Evolutionary conservation across 2,888 invertebrate species (phyloP).

Genomic region (Pardosa pseudoannulata): DNA sequence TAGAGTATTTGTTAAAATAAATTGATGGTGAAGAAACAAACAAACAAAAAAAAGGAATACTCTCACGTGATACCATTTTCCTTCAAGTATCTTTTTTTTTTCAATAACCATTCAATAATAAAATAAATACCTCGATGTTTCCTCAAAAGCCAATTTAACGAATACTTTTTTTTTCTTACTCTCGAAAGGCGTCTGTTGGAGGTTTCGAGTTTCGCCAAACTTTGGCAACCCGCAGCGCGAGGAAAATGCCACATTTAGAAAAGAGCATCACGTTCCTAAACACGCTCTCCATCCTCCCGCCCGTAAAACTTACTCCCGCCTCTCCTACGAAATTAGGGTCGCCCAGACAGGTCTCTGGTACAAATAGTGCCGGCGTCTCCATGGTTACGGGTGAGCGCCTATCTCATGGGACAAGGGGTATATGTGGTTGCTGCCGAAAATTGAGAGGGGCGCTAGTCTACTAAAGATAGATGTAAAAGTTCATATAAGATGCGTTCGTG

Average conservation of each 20-base stretch:
- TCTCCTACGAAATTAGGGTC: neutral
- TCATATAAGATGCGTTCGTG: neutral
- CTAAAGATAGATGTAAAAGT: slow-evolving; percentile 28
- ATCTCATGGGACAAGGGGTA: slow-evolving; percentile 28
- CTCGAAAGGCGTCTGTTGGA: no score
- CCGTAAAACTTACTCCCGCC: slow-evolving; percentile 22
- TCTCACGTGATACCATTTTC: no score
- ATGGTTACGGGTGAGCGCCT: slow-evolving; percentile 22
- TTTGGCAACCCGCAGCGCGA: slow-evolving; percentile 20
- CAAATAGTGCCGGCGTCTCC: neutral
- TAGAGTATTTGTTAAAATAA: no score
- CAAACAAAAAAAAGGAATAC: no score
- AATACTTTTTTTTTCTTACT: no score
- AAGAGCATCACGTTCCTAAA: slow-evolving; percentile 37
- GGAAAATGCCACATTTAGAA: slow-evolving; percentile 32
- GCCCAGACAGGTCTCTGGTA: slow-evolving; percentile 54
- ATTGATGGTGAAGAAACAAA: no score
- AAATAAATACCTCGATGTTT: no score
- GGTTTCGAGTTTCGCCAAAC: slow-evolving; percentile 27
- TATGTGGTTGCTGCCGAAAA: slow-evolving; percentile 3
- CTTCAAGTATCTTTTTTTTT: no score
- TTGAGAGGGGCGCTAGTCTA: slow-evolving; percentile 11
- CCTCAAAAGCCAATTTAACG: no score
- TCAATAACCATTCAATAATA: no score
- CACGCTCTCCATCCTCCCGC: slow-evolving; percentile 12